These are phyloP conservation scores for Exephanes ischioxanthus DNA, from an alignment of 2,888 invertebrate genomes.

Conservation along the genomic window DNA sequence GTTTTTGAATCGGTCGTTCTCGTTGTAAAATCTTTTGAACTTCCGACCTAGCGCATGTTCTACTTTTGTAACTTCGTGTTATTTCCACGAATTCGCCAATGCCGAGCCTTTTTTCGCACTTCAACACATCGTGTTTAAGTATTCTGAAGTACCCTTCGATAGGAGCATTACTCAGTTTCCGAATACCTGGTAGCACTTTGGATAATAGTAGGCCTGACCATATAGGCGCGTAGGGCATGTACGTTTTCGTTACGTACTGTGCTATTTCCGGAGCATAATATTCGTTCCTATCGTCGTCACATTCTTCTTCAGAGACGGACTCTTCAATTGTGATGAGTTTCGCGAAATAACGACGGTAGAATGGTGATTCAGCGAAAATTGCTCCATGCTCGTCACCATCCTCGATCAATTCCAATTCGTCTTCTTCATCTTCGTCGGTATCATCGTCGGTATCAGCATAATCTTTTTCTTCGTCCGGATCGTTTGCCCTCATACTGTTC, in stretches of 20 bases:
- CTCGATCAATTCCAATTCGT: too few species aligned
- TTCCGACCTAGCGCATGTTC: too few species aligned
- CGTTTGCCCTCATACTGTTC: too few species aligned
- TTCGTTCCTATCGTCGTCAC: neutral
- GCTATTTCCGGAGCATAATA: constrained; percentile 25
- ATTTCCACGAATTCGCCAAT: constrained; percentile 30
- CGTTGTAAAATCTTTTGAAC: too few species aligned
- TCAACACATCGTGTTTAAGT: constrained; percentile 17
- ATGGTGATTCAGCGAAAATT: constrained; percentile 6
- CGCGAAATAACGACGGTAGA: constrained; percentile 14
- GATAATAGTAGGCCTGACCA: constrained; percentile 21
- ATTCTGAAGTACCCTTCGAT: constrained; percentile 34
- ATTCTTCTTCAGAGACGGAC: neutral
- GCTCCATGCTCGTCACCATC: neutral
- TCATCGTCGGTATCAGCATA: too few species aligned
- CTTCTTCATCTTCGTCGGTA: too few species aligned
- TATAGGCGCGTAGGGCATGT: constrained; percentile 17
- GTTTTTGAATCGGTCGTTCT: too few species aligned
- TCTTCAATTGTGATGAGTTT: neutral
- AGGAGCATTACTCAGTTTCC: constrained; percentile 20
- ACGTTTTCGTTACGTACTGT: constrained; percentile 4
- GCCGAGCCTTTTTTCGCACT: too few species aligned
- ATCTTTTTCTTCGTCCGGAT: too few species aligned
- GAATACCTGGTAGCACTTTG: neutral
- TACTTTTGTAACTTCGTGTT: too few species aligned